Percentiles rank a stretch among this genome's conserved stretches.
phyloP scores from a whole-genome alignment of 2,113 vertebrate species.

The Puffinus mauretanicus region DNA sequence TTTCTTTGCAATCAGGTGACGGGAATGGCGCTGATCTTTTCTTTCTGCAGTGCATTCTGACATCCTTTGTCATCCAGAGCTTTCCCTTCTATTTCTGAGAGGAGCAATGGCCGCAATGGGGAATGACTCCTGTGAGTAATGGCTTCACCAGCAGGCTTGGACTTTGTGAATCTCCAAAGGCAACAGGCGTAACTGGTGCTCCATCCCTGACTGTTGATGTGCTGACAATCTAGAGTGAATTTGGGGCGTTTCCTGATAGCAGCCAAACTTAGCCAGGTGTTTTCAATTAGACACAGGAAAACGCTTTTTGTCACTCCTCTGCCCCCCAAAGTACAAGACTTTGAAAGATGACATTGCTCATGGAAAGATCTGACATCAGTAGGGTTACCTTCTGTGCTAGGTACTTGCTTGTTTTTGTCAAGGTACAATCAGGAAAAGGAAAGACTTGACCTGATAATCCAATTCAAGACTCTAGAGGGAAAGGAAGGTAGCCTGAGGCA shows the following conservation, averaged over 20 bases:
- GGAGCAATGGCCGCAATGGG: too few species aligned
- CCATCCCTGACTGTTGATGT: not conserved
- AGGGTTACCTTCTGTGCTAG: not conserved
- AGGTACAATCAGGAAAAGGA: not conserved
- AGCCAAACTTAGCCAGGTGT: too few species aligned
- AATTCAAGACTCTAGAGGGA: not conserved
- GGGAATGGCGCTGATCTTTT: too few species aligned
- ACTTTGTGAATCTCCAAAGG: not conserved
- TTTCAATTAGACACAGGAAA: not conserved
- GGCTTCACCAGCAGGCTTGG: not conserved
- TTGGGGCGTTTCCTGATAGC: not conserved
- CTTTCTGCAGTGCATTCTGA: too few species aligned
- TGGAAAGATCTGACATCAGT: not conserved
- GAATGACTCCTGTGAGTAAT: not conserved
- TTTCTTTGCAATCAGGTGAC: too few species aligned
- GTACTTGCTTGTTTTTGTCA: not conserved
- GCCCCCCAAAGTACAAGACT: not conserved
- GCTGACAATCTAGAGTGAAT: not conserved
- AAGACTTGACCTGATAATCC: not conserved
- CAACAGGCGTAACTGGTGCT: not conserved
- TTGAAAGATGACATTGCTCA: not conserved
- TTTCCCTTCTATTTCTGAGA: too few species aligned
- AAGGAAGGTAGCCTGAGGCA: not conserved
- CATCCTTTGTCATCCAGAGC: too few species aligned
- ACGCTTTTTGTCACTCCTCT: not conserved